Base-by-base conservation (phyloP, 2,113 vertebrate species). In the Crypturellus undulatus region DNA sequence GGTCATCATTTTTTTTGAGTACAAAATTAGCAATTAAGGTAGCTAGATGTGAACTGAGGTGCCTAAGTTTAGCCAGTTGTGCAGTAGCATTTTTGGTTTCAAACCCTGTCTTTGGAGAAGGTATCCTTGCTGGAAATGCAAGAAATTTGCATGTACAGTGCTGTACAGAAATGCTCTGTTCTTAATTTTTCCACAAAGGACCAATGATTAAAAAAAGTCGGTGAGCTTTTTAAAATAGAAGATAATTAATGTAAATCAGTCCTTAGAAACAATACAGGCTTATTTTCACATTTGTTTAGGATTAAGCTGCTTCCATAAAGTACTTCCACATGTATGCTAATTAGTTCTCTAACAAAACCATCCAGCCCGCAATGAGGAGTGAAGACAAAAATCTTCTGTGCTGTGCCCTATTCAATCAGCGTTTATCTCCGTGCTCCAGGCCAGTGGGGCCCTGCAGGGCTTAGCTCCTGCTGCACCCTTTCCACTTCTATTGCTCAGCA, bases 201-300 rank as follows among this genome's bases (percentile, higher is more conserved):
- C 95, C 93, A 96, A 96, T 94, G 83, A 94, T 94, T 92, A 89
- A 38, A 83, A 96, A 94, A 83, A 65, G 25, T 69, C 87, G 96
- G 64, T 80, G 86, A 84, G 90, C 69, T 94, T 97, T 97, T 92
- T 85, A 92, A 97, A 97, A 95, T 95, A 96, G 94, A 98, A 97
- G 94, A 97, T 98, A 98, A 98, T 98, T 95, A 98, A 97, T 97
- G 92, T 97, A 98, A 98, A 97, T 97, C 92, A 97, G 92, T 90
- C 87, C 49, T 84, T 93, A 97, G 93, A 95, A 98, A 98, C 97
- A 98, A 97, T 97, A 95, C 92, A 87, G 95, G 91, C 79, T 97
- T 98, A 97, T 98, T 97, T 98, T 98, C 96, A 97, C 97, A 98
- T 98, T 98, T 98, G 98, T 97, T 98, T 98, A 86, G 92, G 96